Conservation (phyloP, 1,140 invertebrate genomes). For the Lordiphosa mommai region DNA sequence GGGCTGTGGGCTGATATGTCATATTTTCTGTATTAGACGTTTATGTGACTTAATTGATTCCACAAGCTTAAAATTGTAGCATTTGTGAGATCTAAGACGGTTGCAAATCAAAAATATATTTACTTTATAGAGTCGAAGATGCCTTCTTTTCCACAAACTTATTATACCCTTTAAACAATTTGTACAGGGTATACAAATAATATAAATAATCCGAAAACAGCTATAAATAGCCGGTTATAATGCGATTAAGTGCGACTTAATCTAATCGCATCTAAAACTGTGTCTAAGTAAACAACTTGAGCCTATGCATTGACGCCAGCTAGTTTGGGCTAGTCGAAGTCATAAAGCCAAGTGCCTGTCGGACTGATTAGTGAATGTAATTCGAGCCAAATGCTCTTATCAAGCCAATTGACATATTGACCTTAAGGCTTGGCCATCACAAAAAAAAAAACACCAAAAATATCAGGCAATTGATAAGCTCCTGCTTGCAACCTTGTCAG, state of each 20-base stretch:
- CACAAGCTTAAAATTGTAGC: too few species aligned
- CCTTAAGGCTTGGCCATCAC: conserved; percentile 38
- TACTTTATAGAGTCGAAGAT: too few species aligned
- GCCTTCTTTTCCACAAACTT: too few species aligned
- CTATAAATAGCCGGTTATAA: conserved; percentile 66
- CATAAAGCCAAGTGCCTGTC: conserved; percentile 28
- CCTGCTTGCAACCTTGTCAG: conserved; percentile 18
- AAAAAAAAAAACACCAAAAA: conserved; percentile 23
- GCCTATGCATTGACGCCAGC: conserved; percentile 12
- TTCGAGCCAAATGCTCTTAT: conserved; percentile 30
- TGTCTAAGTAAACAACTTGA: conserved; percentile 70
- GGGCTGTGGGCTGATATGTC: too few species aligned
- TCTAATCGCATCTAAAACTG: conserved; percentile 63
- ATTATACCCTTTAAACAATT: conserved; percentile 16
- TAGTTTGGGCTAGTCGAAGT: conserved; percentile 31
- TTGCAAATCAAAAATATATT: too few species aligned
- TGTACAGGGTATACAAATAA: too few species aligned
- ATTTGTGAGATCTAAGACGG: too few species aligned
- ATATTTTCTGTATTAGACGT: too few species aligned
- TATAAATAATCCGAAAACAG: conserved; percentile 65
- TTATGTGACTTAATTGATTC: too few species aligned
- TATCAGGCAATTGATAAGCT: conserved; percentile 38
- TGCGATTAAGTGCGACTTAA: conserved; percentile 26
- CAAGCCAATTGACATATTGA: conserved; percentile 55
- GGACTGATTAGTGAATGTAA: conserved; percentile 1